Evolutionary conservation across 2,888 invertebrate genomes (phyloP), one percentile per base, ranked within the genome.

Genomic region (Spilarctia lutea): DNA sequence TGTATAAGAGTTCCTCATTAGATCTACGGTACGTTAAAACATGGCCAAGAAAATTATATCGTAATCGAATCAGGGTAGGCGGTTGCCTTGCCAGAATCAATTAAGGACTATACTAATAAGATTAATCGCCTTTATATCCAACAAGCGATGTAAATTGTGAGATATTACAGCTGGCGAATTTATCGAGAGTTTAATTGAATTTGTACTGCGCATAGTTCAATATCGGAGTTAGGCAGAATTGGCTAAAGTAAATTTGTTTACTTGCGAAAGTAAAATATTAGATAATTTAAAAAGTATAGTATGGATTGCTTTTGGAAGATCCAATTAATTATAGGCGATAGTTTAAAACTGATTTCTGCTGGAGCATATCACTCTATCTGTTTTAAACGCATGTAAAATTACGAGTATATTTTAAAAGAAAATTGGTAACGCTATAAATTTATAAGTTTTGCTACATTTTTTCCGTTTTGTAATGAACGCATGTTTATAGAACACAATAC

Each of bases 41-140:
- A 56, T 71, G 56, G 52, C n/a, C 35, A 48, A 3, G 42, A 39
- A 74, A 80, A 68, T 74, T 76, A 73, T 24, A 71, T 79, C 52
- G 75, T 68, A 56, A 81, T 52, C 56, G 68, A 65, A 79, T 79
- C 66, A 70, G 24, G 60, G 52, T 66, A 71, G 39, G 33, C 24
- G 45, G 35, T 39, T 75, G 56, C 71, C 73, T 72, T 76, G 75
- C 81, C 78, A 52, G 74, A 72, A 75, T 65, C 78, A 85, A 84
- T 83, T 82, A 80, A 52, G 72, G 77, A 72, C 73, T 77, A 76
- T 78, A 68, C 68, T 69, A 82, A 83, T 75, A 83, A 83, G 84
- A 87, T 86, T 80, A 83, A 87, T 86, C 65, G 83, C 72, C 72
- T 74, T 79, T 71, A 81, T 79, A 80, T 80, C 78, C 74, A 73